Conservation (phyloP, 2,797 vertebrate species). For the Coregonus sp. region DNA sequence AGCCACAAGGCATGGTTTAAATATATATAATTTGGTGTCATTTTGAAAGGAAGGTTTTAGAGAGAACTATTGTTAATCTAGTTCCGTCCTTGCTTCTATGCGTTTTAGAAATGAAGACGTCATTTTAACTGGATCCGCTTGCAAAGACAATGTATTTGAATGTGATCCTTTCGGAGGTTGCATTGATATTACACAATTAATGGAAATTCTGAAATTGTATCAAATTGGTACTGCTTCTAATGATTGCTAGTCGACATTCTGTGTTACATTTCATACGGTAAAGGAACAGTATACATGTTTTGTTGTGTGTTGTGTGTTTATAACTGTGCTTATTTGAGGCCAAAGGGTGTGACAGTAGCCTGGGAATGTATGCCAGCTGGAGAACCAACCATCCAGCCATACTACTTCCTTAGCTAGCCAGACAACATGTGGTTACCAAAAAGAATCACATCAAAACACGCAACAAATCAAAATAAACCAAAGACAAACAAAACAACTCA, state of each 20-base stretch:
- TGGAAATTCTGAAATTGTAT: background rate
- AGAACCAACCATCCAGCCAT: conserved; percentile 43
- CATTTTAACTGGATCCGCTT: conserved; percentile 1
- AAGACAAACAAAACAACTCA: conserved; percentile 70
- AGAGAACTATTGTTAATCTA: conserved; percentile 55
- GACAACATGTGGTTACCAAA: conserved; percentile 41
- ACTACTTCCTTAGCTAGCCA: conserved; percentile 40
- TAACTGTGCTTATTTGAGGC: conserved; percentile 59
- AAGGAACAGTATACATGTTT: background rate
- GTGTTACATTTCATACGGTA: background rate
- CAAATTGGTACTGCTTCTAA: background rate
- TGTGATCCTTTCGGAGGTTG: background rate
- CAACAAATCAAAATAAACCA: conserved; percentile 66
- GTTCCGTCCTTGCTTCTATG: conserved; percentile 27
- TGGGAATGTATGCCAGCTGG: conserved; percentile 66
- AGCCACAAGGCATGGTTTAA: conserved; percentile 74
- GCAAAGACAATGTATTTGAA: background rate
- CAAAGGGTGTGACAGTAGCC: conserved; percentile 63
- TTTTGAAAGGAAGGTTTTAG: conserved; percentile 72
- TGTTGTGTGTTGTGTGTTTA: background rate
- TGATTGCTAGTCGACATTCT: background rate
- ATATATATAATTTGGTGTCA: conserved; percentile 74
- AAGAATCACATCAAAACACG: conserved; percentile 53
- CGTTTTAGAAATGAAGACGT: background rate
- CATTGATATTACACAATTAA: background rate